Evolutionary conservation across 92 coral and sea anemone species (phyloP), one percentile per base, ranked within the genome.

Genomic region (Heteractis magnifica): DNA sequence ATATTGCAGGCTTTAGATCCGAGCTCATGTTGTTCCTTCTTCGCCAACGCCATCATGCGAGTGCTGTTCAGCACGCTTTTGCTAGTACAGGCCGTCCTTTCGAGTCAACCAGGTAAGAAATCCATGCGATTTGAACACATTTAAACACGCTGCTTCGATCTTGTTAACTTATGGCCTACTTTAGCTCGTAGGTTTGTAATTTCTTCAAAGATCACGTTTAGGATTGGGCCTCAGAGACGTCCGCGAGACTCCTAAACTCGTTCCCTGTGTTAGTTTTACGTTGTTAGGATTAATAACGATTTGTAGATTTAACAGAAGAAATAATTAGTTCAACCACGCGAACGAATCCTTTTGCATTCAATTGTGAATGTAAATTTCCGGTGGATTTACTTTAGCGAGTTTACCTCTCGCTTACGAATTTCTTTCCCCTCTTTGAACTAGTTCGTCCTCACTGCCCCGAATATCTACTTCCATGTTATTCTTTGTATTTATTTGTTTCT

Each of bases 311-410:
- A 93, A 91, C 98, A 89, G 90, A 87, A 91, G 94, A 91, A 93
- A 93, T 93, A 93, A 93, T 93, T 93, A 91, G 86, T 84, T 79
- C 89, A 86, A 89, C 94, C 98, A 93, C 95, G 98, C 98, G 93
- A 84, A 84, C 83, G 87, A 88, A 88, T 91, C 92, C 87, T 79
- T 78, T 80, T 92, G 95, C 86, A 93, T 91, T 91, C 95, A 93
- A 93, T 62, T 82, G 84, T 93, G 95, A 93, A 91, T 93, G 98
- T 93, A 93, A 93, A 93, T 93, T 93, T 93, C 98, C 98, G 98
- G 98, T 93, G 80, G 84, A 78, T 75, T 83, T 75, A 79, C 90
- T 52, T 79, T 49, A 26, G 72, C 80, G 64, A 81, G 80, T 86
- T 79, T 74, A 73, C 78, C 9, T 34, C 18, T 55, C 71, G 80